Base-by-base conservation (phyloP, 2,797 vertebrate genomes). In the Neostethus bicornis region DNA sequence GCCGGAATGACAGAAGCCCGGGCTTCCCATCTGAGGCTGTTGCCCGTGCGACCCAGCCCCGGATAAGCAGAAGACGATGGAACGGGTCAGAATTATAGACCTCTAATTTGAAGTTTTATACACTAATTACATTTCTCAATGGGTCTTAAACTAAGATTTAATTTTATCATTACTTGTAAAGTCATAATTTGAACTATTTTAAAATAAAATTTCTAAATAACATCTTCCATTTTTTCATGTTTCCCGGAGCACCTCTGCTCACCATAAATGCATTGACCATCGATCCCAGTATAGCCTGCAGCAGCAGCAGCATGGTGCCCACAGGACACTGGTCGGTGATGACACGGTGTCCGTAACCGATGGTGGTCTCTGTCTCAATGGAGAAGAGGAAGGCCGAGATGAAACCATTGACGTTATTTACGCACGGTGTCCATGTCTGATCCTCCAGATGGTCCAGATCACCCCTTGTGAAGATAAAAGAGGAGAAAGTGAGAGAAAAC, bases 191-290 rank as follows among this genome's bases (percentile, higher is more conserved):
- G 19, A 42, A 26, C 23, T 46, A 24, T 43, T 20, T 41, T 46
- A 26, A 34, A 29, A 3, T n/a, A 0, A 38, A 9, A 38, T 34
- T 45, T 50, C 21, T 23, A 24, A 26, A 47, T 13, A 9, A 13
- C 2, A 28, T 16, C 26, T 37, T 1, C 8, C 35, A 1, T 1
- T 32, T 1, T 41, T 23, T 41, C 9, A 31, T 12, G 20, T 44
- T 12, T 11, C 16, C 1, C 4, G 8, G 34, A 25, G 25, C 9
- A 10, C 21, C 1, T 1, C 0, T 37, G 38, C 87, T 87, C 79
- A 93, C 96, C 96, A 98, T 98, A 89, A 98, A 98, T 73, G 96
- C 96, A 1, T 98, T 98, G 81, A 98, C 96, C 95, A 98, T 98
- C 35, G 96, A 98, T 44, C 96, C 96, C 86, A 98, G 88, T 71